A percentile compares a stretch with the other conserved stretches of the same genome.
phyloP scores from a whole-genome alignment of 2,797 vertebrate genomes.

The Galagoides demidoff region DNA sequence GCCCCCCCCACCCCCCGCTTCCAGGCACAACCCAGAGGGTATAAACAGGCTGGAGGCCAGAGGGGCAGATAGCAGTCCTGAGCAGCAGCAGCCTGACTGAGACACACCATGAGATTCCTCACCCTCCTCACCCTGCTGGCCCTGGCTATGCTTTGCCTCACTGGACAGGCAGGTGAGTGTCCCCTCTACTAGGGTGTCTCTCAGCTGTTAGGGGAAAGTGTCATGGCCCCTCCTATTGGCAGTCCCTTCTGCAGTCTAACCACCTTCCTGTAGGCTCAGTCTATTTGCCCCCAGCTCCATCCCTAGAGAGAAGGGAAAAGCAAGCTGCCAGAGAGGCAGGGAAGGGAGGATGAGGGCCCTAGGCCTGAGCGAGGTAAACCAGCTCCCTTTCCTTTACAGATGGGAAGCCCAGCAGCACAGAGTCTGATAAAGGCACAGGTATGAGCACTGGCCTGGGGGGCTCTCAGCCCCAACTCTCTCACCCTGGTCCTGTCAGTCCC shows the following conservation, averaged over 20 bases:
- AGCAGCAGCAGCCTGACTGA: background rate
- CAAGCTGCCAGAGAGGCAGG: background rate
- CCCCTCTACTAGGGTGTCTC: accelerated
- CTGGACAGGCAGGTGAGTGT: constrained; percentile 75
- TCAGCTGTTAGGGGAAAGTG: background rate
- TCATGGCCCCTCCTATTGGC: background rate
- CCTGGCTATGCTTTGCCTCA: constrained; percentile 74
- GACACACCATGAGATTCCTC: constrained; percentile 78
- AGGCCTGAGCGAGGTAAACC: background rate
- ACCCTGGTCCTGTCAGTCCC: background rate
- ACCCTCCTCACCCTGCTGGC: constrained; percentile 72
- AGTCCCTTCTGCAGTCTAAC: background rate
- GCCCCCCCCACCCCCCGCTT: background rate
- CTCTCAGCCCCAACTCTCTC: no score
- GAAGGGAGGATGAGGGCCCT: no score
- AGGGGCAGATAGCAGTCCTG: background rate
- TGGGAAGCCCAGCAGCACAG: constrained; percentile 52
- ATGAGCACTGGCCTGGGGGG: background rate
- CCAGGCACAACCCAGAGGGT: background rate
- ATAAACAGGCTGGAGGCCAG: constrained; percentile 73
- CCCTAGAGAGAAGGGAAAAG: background rate
- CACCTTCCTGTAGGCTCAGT: background rate
- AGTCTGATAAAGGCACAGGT: constrained; percentile 61
- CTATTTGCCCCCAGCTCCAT: background rate
- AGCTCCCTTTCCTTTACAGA: constrained; percentile 16